Percentiles rank a stretch among this genome's conserved stretches.
phyloP scores from a whole-genome alignment of 2,797 vertebrate species.

The Brotula barbata region DNA sequence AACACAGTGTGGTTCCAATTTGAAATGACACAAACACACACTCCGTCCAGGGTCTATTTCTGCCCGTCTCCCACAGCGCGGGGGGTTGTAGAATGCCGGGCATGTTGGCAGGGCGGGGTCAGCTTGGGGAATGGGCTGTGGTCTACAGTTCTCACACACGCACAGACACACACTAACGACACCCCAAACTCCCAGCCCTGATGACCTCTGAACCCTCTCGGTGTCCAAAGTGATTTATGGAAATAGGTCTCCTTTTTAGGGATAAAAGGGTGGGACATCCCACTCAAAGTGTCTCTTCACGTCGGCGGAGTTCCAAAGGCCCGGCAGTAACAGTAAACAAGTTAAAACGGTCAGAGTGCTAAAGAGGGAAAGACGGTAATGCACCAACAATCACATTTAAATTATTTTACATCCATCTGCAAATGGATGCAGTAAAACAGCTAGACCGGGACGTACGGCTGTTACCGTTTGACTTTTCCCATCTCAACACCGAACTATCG shows the following conservation, averaged over 20 bases:
- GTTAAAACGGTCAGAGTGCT: conserved; percentile 29
- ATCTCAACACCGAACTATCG: too few relatives aligned
- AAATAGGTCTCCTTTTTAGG: conserved; percentile 52
- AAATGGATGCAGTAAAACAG: too few relatives aligned
- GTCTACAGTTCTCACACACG: conserved; percentile 37
- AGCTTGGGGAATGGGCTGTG: conserved; percentile 33
- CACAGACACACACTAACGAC: neutral
- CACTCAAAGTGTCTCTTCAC: conserved; percentile 11
- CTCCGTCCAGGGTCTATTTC: conserved; percentile 56
- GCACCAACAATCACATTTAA: conserved; percentile 28
- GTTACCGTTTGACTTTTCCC: too few relatives aligned
- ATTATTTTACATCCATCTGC: neutral
- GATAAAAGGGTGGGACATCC: neutral
- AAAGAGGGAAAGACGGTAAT: conserved; percentile 1
- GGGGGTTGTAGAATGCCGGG: conserved; percentile 60
- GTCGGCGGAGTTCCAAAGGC: neutral
- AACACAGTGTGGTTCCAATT: too few relatives aligned
- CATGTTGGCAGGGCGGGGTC: conserved; percentile 36
- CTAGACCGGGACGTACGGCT: too few relatives aligned
- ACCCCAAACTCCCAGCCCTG: neutral
- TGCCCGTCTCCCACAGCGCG: conserved; percentile 45
- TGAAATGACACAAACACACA: too few relatives aligned
- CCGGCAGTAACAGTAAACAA: conserved; percentile 41
- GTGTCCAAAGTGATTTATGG: conserved; percentile 60
- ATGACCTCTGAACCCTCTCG: conserved; percentile 49